phyloP scores from a whole-genome alignment of 2,888 invertebrate species.

The Drosophila formosana region DNA sequence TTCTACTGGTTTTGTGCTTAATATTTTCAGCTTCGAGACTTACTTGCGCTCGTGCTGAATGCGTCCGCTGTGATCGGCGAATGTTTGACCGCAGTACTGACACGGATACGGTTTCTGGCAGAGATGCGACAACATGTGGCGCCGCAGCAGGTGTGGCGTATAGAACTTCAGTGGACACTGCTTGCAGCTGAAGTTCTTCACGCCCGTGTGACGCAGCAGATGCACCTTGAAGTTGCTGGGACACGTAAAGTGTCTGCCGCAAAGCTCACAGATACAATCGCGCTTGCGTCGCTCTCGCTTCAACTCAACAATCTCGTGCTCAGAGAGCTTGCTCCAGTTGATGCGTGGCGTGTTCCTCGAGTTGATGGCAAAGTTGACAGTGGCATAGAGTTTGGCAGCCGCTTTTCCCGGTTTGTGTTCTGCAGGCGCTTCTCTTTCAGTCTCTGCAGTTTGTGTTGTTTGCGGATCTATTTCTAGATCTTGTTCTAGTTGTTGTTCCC shows the following conservation, averaged over 20 bases:
- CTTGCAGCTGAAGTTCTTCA: conserved; percentile 56
- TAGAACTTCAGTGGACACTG: conserved; percentile 62
- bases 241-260: conserved; percentile 67
- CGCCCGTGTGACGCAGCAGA: conserved; percentile 62
- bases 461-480: background rate
- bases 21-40: too few species aligned
- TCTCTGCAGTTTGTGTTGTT: background rate
- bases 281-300: conserved; percentile 69
- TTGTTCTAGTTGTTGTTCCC: conserved; percentile 4
- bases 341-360: conserved; percentile 49
- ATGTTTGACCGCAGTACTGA: conserved; percentile 61
- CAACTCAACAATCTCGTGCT: conserved; percentile 58
- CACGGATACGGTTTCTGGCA: conserved; percentile 59
- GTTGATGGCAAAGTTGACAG: conserved; percentile 54
- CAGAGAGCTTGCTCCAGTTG: conserved; percentile 63
- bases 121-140: conserved; percentile 55
- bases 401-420: background rate
- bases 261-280: conserved; percentile 70
- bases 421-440: background rate
- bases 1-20: too few species aligned
- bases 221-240: conserved; percentile 73
- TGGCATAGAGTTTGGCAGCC: conserved; percentile 29
- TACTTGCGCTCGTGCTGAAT: conserved; percentile 71
- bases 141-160: conserved; percentile 64
- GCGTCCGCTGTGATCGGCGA: conserved; percentile 68